Evolutionary conservation across 2,113 vertebrate genomes (phyloP).

Genomic region (Dromaius novaehollandiae): DNA sequence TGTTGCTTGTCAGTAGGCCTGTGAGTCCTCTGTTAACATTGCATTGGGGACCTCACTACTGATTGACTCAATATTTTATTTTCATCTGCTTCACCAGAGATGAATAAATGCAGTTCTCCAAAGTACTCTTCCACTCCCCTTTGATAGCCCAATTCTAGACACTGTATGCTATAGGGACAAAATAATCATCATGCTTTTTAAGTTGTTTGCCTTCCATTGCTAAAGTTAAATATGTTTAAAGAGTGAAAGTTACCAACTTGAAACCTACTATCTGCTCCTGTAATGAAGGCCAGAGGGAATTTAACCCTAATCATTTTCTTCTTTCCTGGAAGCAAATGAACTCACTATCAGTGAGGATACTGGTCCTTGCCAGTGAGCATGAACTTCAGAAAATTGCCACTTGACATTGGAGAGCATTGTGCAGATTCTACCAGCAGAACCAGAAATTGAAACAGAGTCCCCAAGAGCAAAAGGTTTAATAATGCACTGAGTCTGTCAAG

Average conservation of each 20-base stretch:
- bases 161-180: background rate
- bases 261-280: background rate
- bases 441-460: slow-evolving; percentile 33
- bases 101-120: background rate
- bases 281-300: slow-evolving; percentile 59
- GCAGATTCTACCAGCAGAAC: slow-evolving; percentile 9
- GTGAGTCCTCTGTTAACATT: background rate
- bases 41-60: background rate
- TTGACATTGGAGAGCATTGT: slow-evolving; percentile 30
- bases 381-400: slow-evolving; percentile 54
- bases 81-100: background rate
- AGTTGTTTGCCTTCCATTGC: slow-evolving; percentile 15
- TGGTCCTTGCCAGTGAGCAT: slow-evolving; percentile 2
- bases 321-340: slow-evolving; percentile 12
- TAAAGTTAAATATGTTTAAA: slow-evolving; percentile 42
- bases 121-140: background rate
- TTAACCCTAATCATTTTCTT: slow-evolving; percentile 25
- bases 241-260: slow-evolving; percentile 15
- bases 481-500: slow-evolving; percentile 30
- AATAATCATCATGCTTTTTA: background rate
- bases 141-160: background rate
- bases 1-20: background rate
- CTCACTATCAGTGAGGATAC: background rate
- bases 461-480: slow-evolving; percentile 56
- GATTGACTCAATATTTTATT: background rate